Base-by-base conservation (phyloP, 2,113 vertebrate genomes). In the Muscicapa adusta region DNA sequence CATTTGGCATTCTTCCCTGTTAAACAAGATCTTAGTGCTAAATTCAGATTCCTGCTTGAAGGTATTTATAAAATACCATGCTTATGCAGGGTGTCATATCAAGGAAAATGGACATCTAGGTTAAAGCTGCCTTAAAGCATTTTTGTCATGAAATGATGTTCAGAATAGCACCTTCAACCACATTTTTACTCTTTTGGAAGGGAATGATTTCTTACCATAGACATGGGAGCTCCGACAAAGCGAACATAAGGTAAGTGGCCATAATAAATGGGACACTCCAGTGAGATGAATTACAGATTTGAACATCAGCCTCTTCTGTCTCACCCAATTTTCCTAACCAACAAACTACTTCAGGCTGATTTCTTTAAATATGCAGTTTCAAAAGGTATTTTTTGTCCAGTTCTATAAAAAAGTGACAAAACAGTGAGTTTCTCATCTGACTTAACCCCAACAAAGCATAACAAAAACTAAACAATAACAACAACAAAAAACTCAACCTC, bases 1-100 rank as follows among this genome's bases (percentile, higher is more conserved):
- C 60, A 63, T 47, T 87, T 88, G 85, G 74, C 78, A 67, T 48
- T 31, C 14, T 10, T 29, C 34, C 13, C 65, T 68, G 40, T 96
- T 57, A 84, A 95, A 63, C 16, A 77, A n/a, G 12, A 33, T 76
- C 73, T 65, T 40, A 54, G 43, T 85, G 67, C 58, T 79, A 81
- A 94, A 84, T 84, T 77, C 63, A 45, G 60, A 63, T 70, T 48
- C 51, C 51, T 91, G 43, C 68, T 81, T 60, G 45, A 94, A 88
- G 57, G 43, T 76, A 36, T 62, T 40, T 81, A 16, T 51, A 74
- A 91, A 94, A 90, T 76, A 63, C 36, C 1, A 4, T 77, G 56
- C 31, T 85, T 70, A 25, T 50, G 56, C 36, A 70, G 71, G 14
- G 16, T 74, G 12, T 60, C 48, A 26, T 53, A 56, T 66, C 28